Percentiles rank a stretch among this genome's conserved stretches.
These are phyloP conservation scores for Anableps anableps DNA, from an alignment of 2,797 vertebrate species.

Conservation along the genomic window DNA sequence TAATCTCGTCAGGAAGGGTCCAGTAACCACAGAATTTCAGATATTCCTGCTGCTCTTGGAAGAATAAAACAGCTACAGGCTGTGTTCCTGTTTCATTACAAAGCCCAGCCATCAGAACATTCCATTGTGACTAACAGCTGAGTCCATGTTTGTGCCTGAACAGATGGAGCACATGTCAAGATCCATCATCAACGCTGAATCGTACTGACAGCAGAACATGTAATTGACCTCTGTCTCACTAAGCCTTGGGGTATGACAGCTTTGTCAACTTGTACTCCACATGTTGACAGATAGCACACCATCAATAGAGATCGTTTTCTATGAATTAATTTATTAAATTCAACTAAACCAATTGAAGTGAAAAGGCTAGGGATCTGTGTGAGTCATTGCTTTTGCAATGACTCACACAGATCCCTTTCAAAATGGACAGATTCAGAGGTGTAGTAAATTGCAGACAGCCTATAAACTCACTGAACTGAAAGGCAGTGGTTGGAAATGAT, in stretches of 20 bases:
- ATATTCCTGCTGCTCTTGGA: conserved; percentile 56
- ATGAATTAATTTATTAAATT: neutral
- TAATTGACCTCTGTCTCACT: conserved; percentile 62
- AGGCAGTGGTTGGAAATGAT: neutral
- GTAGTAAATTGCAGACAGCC: neutral
- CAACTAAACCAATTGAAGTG: neutral
- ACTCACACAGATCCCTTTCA: neutral
- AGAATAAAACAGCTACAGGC: conserved; percentile 63
- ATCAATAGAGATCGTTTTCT: neutral
- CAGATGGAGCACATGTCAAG: conserved; percentile 60
- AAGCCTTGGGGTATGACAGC: conserved; percentile 19
- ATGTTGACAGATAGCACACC: neutral
- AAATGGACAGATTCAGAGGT: neutral
- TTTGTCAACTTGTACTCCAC: conserved; percentile 11
- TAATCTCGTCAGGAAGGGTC: conserved; percentile 41
- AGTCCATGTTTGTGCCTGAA: conserved; percentile 22
- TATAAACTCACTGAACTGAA: neutral
- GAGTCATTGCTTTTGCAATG: neutral
- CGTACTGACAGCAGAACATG: conserved; percentile 66
- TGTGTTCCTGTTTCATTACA: conserved; percentile 48
- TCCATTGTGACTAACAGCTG: conserved; percentile 42
- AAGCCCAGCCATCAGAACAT: conserved; percentile 35
- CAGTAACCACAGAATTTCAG: conserved; percentile 43
- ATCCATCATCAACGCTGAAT: conserved; percentile 59
- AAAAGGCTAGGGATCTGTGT: neutral